Evolutionary conservation across 2,888 invertebrate species (phyloP).

Genomic region (Xanthorhoe spadicearia): DNA sequence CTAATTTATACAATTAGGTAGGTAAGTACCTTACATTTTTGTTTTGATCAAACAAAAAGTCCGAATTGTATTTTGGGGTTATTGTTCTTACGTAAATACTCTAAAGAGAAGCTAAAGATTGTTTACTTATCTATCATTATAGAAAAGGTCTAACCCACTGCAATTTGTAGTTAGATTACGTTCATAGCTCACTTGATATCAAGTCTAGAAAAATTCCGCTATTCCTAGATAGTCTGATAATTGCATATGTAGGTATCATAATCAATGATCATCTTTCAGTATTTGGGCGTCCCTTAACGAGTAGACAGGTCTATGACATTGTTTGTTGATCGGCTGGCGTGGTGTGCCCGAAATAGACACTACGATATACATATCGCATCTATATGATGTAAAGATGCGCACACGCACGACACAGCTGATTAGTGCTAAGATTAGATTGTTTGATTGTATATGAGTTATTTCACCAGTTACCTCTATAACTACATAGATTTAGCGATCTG

Average conservation of each 20-base stretch:
- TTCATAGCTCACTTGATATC: no score
- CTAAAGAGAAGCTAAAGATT: no score
- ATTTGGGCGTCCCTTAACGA: conserved; percentile 17
- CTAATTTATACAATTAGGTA: neutral
- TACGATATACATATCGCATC: conserved; percentile 14
- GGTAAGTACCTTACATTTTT: no score
- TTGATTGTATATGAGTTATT: neutral
- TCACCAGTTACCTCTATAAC: neutral
- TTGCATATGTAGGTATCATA: no score
- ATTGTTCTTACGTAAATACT: no score
- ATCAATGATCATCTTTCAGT: neutral
- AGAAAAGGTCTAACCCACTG: no score
- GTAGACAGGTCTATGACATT: conserved; percentile 56
- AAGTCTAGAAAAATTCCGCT: no score
- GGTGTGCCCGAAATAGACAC: conserved; percentile 36
- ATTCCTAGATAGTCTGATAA: no score
- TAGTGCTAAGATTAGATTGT: neutral
- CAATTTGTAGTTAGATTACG: no score
- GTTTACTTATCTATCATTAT: no score
- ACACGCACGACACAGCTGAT: conserved; percentile 20
- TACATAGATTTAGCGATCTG: neutral
- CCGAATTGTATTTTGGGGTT: no score
- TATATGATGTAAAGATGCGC: conserved; percentile 16
- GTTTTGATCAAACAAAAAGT: no score
- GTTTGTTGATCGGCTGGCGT: conserved; percentile 48